Conservation (phyloP, 2,113 vertebrate species). For the Physeter macrocephalus region DNA sequence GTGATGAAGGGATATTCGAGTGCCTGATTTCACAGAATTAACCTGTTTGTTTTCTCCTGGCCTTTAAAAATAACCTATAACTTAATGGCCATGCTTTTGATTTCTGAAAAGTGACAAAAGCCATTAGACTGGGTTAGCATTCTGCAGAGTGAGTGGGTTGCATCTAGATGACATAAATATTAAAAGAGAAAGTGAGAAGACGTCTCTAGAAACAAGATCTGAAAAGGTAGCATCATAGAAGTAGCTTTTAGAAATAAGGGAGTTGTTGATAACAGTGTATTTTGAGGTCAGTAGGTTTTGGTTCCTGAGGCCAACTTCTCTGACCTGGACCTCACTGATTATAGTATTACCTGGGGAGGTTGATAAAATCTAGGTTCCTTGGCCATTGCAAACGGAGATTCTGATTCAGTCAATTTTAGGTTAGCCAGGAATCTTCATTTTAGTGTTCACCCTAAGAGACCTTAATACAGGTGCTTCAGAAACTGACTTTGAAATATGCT, state of each 20-base stretch:
- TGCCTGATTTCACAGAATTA: not conserved
- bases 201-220: not conserved
- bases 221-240: not conserved
- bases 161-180: not conserved
- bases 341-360: not conserved
- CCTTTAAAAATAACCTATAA: conserved; percentile 10
- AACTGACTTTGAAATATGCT: not conserved
- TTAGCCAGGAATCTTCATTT: not conserved
- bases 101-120: not conserved
- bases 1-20: not conserved
- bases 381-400: not conserved
- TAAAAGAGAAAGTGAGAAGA: not conserved
- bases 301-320: not conserved
- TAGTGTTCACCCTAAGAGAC: not conserved
- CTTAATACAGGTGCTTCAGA: not conserved
- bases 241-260: not conserved
- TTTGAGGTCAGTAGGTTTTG: not conserved
- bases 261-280: not conserved
- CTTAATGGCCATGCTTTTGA: not conserved
- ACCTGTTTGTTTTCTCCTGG: not conserved
- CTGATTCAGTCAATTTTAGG: not conserved
- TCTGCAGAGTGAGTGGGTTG: not conserved
- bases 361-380: not conserved
- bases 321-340: not conserved
- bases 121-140: not conserved